Evolutionary conservation across 1,140 invertebrate species (phyloP), one percentile per base, ranked within the genome.

Genomic region (Euwallacea fornicatus): DNA sequence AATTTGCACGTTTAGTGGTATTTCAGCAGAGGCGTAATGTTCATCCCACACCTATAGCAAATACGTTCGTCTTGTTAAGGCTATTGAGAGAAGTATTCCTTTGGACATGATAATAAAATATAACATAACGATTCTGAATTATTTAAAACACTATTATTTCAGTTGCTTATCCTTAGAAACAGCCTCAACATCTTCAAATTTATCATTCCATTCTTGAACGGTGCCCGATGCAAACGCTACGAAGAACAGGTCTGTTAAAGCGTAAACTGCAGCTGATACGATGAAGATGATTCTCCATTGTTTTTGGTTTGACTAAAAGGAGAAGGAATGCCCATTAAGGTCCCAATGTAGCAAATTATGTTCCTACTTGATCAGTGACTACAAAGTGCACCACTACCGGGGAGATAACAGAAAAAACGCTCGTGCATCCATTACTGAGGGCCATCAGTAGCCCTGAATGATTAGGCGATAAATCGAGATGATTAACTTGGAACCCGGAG

Each of bases 381-480:
- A 93, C 85, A 21, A 84, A 81, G 0, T 89, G 87, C 9, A 88
- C 87, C 2, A 87, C 80, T 6, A 89, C 77, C 0, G 92, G 92
- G 13, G 89, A 90, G 15, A 91, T 78, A 54, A 93, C 91, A 0
- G 88, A 89, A 41, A 89, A 86, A 7, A 91, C 77, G 69, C 92
- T 93, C 0, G 90, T 88, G 33, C 87, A 81, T n/a, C 90, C 89
- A 79, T 94, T 94, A 46, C 90, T 91, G 13, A 94, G 83, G 6
- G 91, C 90, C 88, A 92, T 91, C 72, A 92, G 79, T 0, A 86
- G 86, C n/a, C 90, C 89, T 15, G 90, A 90, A 81, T 85, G 88
- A 80, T 88, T 90, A 7, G 89, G 89, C 0, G 91, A 86, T 61
- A 93, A 83, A 76, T 93, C 91, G 15, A 93, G 84, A 76, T 91